Evolutionary conservation across 2,888 invertebrate species (phyloP), one percentile per base, ranked within the genome.

Genomic region (Hypomecis punctinalis): DNA sequence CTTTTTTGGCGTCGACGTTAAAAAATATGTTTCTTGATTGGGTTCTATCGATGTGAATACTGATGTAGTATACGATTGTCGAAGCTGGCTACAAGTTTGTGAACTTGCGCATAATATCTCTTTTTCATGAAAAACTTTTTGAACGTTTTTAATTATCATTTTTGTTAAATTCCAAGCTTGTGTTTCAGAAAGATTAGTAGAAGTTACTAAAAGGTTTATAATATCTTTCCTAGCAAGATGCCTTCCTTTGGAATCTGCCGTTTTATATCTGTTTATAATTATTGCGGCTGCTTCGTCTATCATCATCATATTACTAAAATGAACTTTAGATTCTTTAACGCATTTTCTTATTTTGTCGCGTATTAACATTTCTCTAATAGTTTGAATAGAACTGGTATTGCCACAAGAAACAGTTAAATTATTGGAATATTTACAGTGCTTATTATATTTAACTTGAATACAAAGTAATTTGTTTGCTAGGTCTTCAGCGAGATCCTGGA

Each of bases 1-100:
- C 59, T 70, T 66, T 67, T 76, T 82, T 5, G 80, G 84, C 5
- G 84, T 82, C 0, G 84, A 86, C 9, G 81, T 77, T 10, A 69
- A 60, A 36, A 76, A 72, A 39, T 58, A 64, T 13, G 63, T 62
- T 6, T 52, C 63, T 23, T 68, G 53, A 5, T 54, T 61, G 11
- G 53, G 43, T 47, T 72, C 66, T 65, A 77, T 60, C 47, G 76
- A 81, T 40, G 76, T 77, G 49, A 76, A 82, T 13, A 83, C 72
- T 49, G 81, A 73, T 37, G 79, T 33, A 9, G 67, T 64, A 23
- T 39, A 71, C 70, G 11, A 76, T 43, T 9, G 49, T 0, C 11
- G n/a, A 46, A n/a, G 35, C 46, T 51, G 64, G 45, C 54, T 43
- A 54, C 10, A 45, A 51, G 43, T 43, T 40, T 58, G 23, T 36